Base-by-base conservation (phyloP, 2,797 vertebrate species). In the Fistularia tabacaria region DNA sequence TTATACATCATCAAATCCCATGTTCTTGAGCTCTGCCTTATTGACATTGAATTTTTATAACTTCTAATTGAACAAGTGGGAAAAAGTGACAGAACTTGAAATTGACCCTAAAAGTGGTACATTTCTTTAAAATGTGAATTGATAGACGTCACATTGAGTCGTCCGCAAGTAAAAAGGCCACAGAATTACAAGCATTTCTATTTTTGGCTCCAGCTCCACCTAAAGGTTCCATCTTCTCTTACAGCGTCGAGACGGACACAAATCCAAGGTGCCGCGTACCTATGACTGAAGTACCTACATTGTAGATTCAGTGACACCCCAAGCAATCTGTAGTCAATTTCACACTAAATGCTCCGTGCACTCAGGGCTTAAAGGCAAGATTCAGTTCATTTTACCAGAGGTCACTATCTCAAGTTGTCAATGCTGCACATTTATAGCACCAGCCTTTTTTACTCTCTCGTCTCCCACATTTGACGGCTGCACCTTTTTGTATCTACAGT, bases 241-340 rank as follows among this genome's bases (percentile, higher is more conserved):
- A 14, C 10, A 39, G 48, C 10, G 38, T 49, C 6, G 47, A 25
- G 43, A 40, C 41, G 37, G 54, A 53, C 7, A 38, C 14, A 36
- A n/a, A 36, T 37, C 46, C 43, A 39, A 10, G 13, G 14, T 40
- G 58, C 39, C 54, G 46, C 36, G 48, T 14, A 11, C 36, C 41
- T 15, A 59, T 62, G 60, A 74, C 66, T 73, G 36, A 77, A 72
- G 68, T 61, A 36, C 49, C 45, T 25, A 14, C 1, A 7, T 39
- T 76, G 52, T 38, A 50, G 36, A 46, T 74, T 54, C 41, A 47
- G 63, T 66, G 40, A 37, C 50, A 40, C 52, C 54, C 59, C 49
- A 7, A 53, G 52, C 46, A 64, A 64, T 67, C 59, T 50, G 44
- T 57, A 77, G 52, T 70, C 71, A 69, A 73, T 87, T 84, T 86